Evolutionary conservation across 2,888 invertebrate species (phyloP), one percentile per base, ranked within the genome.

Genomic region (Eueremaeus valkanovi): DNA sequence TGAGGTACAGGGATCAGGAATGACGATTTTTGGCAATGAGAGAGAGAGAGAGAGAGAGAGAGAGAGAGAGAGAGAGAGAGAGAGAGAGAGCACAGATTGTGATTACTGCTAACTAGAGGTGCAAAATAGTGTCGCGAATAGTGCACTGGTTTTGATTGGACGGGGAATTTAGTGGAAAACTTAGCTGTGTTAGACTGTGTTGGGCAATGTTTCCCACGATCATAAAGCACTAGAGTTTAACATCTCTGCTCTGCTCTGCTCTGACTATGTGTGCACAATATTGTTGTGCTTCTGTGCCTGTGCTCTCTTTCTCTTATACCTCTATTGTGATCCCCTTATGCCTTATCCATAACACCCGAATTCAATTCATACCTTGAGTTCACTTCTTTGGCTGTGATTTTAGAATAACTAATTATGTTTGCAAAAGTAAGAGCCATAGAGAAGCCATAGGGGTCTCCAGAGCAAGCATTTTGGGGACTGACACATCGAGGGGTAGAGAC

Each of bases 321-420:
- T 31, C 31, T 61, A 68, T 68, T 68, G 13, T 24, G 16, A 42
- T 68, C 68, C 68, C 55, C 55, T 55, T 6, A 51, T 51, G 31
- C 61, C 68, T 68, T 68, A 68, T 68, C 68, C 68, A 68, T 68
- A 68, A 42, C 68, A 68, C 68, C 40, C 68, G n/a, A 36, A 68
- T 68, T 68, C 40, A 68, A 68, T 68, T 68, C 68, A 68, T 68
- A 68, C 68, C 68, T 68, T 68, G 18, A 68, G 40, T 68, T 68
- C 40, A 68, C 27, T 68, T 66, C 66, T 66, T 66, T 66, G 13
- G 40, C 66, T 36, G 66, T 36, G 66, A 66, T 66, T 68, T 68
- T 68, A 68, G 68, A 68, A 68, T 68, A 68, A 68, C 68, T 68
- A 68, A 68, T 40, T 42, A 68, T 45, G 68, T 68, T 63, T 68